phyloP scores from a whole-genome alignment of 2,797 vertebrate species.

The Threskiornis aethiopicus region DNA sequence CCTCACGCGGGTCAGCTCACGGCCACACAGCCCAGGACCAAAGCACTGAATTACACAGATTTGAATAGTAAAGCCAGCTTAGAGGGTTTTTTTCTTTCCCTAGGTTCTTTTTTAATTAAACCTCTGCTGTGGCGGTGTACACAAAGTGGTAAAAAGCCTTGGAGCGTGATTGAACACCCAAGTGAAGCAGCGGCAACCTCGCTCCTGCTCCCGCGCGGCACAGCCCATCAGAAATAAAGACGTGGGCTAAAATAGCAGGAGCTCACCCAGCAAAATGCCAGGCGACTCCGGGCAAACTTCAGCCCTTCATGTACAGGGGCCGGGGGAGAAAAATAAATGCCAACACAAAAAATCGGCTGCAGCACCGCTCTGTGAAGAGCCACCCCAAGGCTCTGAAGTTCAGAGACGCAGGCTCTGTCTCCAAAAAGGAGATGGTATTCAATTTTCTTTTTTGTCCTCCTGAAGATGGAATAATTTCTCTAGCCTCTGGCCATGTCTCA shows the following conservation, averaged over 20 bases:
- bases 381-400: neutral
- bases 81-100: neutral
- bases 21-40: neutral
- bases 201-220: neutral
- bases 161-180: neutral
- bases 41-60: neutral
- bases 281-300: neutral
- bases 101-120: neutral
- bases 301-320: neutral
- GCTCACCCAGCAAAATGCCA: neutral
- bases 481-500: neutral
- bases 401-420: neutral
- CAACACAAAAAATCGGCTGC: neutral
- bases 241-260: neutral
- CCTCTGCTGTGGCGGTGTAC: neutral
- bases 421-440: neutral
- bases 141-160: neutral
- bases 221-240: neutral
- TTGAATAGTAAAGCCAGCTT: neutral
- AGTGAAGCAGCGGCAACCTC: neutral
- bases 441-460: neutral
- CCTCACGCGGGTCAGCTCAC: neutral
- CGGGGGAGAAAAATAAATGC: neutral
- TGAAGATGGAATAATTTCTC: neutral
- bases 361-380: neutral